Conservation (phyloP, 2,888 invertebrate genomes). For the Pyrocoelia pectoralis region DNA sequence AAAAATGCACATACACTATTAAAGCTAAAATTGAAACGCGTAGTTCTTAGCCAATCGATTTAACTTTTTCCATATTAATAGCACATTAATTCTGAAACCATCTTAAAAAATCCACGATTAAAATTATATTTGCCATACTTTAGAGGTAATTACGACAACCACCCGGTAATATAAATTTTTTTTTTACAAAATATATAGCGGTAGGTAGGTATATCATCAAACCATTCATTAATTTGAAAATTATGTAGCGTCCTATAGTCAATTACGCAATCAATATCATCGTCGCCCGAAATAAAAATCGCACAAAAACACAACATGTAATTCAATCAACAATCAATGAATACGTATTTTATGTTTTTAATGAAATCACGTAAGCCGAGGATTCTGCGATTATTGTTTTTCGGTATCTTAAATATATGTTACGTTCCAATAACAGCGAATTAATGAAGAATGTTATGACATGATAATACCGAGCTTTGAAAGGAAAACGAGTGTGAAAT, state of each 20-base stretch:
- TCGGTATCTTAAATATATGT: constrained; percentile 2
- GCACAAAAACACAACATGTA: neutral
- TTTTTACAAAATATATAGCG: no score
- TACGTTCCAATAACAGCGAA: neutral
- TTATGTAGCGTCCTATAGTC: neutral
- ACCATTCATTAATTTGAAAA: neutral
- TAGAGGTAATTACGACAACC: no score
- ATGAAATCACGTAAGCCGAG: constrained; percentile 5
- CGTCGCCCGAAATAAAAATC: neutral
- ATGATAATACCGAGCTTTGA: neutral
- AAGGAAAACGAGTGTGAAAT: neutral
- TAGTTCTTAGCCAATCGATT: no score
- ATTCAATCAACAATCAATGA: constrained; percentile 5
- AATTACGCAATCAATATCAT: neutral
- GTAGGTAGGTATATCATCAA: neutral
- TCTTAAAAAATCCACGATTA: no score
- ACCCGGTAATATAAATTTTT: no score
- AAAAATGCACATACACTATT: no score
- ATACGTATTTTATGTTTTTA: neutral
- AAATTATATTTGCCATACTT: no score
- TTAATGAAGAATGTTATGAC: neutral
- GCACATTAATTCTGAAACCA: no score
- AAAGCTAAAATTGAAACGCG: no score
- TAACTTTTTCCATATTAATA: no score
- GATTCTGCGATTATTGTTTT: neutral